Base-by-base conservation (phyloP, 2,888 invertebrate genomes). In the Caenorhabditis panamensis region DNA sequence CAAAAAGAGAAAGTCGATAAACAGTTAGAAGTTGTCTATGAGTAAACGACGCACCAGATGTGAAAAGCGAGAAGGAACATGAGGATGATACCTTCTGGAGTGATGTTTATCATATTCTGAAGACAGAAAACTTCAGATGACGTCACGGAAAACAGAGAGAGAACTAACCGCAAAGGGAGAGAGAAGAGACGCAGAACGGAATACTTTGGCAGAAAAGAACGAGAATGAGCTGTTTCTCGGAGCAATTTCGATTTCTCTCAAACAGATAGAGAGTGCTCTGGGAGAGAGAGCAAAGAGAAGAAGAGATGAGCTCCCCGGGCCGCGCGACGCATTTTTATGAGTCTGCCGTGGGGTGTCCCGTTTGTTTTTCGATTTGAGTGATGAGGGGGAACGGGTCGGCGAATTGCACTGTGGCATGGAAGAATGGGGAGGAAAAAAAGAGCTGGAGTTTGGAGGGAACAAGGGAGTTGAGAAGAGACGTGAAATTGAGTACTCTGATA, bases 21-120 rank as follows among this genome's bases (percentile, higher is more conserved):
- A 20, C 2, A 20, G 18, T 18, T 18, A 28, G 26, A 53, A 22
- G 16, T 41, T 13, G 20, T 41, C 67, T 31, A 76, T 3, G 76
- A 76, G 41, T 81, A 81, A 49, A 71, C 66, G 31, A 81, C 47
- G 22, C 80, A 81, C 80, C 80, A 81, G 28, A 81, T 72, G 49
- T 81, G 80, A 24, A 81, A 81, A 16, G 62, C 80, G 20, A 81
- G 26, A 3, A 81, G 67, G 22, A 81, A 81, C 61, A 76, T 58
- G 13, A 81, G 66, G 36, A 81, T 81, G 6, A 76, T 67, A 11
- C 71, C 72, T 67, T 81, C 80, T 41, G 80, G 80, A 31, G 80
- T 81, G n/a, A 81, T 54, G 56, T 81, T 76, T 54, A 81, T 81
- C 80, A 81, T 81, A 8, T 64, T 71, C 71, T 72, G 62, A 36